Percentiles rank a stretch among this genome's conserved stretches.
phyloP scores from a whole-genome alignment of 1,140 invertebrate species.

The Globodera ellingtonae region DNA sequence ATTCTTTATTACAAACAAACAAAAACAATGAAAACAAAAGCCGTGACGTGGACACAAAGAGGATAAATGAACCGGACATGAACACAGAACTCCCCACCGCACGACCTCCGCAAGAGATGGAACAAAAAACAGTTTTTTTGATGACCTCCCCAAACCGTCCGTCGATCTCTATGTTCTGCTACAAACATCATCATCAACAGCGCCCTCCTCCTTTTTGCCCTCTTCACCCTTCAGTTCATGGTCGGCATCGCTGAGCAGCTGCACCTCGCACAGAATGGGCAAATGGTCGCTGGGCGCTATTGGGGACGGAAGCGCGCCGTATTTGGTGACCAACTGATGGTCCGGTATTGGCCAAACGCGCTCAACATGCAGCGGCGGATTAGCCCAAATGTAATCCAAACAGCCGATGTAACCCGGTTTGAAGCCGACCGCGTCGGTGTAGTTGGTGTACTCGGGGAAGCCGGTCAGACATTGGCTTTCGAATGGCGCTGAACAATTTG shows the following conservation, averaged over 20 bases:
- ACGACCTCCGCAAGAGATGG: no score
- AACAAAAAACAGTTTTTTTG: no score
- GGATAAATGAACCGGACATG: no score
- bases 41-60: no score
- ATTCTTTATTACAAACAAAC: no score
- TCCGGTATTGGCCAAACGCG: slow-evolving; percentile 29
- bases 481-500: slow-evolving; percentile 2
- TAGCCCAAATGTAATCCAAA: slow-evolving; percentile 38
- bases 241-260: not conserved
- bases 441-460: slow-evolving; percentile 37
- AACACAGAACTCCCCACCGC: no score
- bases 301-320: slow-evolving; percentile 31
- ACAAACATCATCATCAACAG: no score
- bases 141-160: no score
- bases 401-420: slow-evolving; percentile 28
- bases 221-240: no score
- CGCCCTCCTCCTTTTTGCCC: no score
- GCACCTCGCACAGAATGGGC: slow-evolving; percentile 29
- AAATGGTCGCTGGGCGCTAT: slow-evolving; percentile 42
- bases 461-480: slow-evolving; percentile 19
- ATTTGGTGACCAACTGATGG: slow-evolving; percentile 35
- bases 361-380: slow-evolving; percentile 15
- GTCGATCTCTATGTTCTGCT: not conserved
- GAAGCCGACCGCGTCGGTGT: slow-evolving; percentile 1
- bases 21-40: no score